These are phyloP conservation scores for Drosophila subsilvestris DNA, from an alignment of 2,888 invertebrate species.

Conservation along the genomic window DNA sequence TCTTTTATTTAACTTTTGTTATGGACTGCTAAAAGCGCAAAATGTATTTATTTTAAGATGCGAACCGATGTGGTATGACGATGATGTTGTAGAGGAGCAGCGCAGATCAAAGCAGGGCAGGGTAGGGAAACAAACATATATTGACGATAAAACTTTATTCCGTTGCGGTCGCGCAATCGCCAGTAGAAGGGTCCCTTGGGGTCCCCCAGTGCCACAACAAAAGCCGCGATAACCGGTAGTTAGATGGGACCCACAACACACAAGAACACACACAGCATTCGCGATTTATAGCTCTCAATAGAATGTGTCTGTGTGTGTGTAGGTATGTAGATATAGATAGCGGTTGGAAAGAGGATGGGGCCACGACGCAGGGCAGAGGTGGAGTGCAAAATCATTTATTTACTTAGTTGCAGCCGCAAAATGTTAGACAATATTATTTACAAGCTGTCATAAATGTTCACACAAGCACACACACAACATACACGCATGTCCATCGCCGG, in stretches of 20 bases:
- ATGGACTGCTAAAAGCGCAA: conserved; percentile 19
- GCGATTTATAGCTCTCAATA: conserved; percentile 40
- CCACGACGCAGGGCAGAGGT: not conserved
- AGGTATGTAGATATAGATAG: not conserved
- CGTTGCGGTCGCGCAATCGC: conserved; percentile 6
- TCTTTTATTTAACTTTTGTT: conserved; percentile 39
- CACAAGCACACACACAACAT: not conserved
- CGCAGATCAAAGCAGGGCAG: not conserved
- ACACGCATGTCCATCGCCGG: not conserved
- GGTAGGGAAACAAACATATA: conserved; percentile 5
- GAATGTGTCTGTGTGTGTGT: conserved; percentile 12
- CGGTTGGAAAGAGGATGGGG: not conserved
- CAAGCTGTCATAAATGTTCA: conserved; percentile 37
- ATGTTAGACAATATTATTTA: conserved; percentile 33
- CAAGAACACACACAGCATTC: conserved; percentile 1
- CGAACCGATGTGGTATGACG: not conserved
- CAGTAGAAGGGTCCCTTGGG: not conserved
- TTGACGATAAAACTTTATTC: conserved; percentile 26
- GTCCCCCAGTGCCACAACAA: conserved; percentile 15
- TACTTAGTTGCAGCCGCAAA: conserved; percentile 33
- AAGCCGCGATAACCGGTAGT: conserved; percentile 53
- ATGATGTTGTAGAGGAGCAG: not conserved
- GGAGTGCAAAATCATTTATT: conserved; percentile 13
- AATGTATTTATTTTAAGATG: conserved; percentile 2
- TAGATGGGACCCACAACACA: conserved; percentile 10